A percentile compares a stretch with the other conserved stretches of the same genome.
These are phyloP conservation scores for Ectemnius cavifrons DNA, from an alignment of 2,888 invertebrate genomes.

Conservation along the genomic window DNA sequence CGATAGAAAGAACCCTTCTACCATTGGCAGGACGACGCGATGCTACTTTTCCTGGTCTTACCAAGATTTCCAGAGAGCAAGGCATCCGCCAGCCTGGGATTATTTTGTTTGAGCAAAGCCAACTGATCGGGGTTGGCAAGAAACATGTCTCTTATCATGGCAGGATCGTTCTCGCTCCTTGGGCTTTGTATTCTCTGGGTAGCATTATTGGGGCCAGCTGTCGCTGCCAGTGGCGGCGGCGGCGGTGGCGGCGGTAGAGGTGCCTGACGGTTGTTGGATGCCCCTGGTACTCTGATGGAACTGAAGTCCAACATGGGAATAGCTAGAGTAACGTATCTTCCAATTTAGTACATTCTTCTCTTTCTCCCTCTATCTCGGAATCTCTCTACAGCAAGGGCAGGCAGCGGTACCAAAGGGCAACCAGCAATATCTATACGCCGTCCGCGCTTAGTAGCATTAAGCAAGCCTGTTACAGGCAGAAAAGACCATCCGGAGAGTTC, in stretches of 20 bases:
- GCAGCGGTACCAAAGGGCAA: too few relatives aligned
- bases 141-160: slow-evolving; percentile 91
- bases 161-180: slow-evolving; percentile 88
- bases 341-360: slow-evolving; percentile 54
- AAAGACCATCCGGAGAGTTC: too few relatives aligned
- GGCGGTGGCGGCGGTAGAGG: not conserved
- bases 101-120: slow-evolving; percentile 94
- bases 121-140: slow-evolving; percentile 94
- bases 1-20: too few relatives aligned
- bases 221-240: not conserved
- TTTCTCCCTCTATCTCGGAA: not conserved
- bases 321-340: slow-evolving; percentile 71
- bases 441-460: too few relatives aligned
- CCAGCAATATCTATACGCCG: too few relatives aligned
- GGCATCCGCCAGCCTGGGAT: slow-evolving; percentile 95
- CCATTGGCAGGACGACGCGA: too few relatives aligned
- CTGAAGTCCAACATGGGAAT: slow-evolving; percentile 89
- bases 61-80: slow-evolving; percentile 90
- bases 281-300: slow-evolving; percentile 87
- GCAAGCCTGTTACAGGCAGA: too few relatives aligned
- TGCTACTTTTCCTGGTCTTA: slow-evolving; percentile 70
- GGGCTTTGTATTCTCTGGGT: slow-evolving; percentile 69
- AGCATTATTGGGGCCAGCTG: slow-evolving; percentile 29
- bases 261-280: slow-evolving; percentile 65
- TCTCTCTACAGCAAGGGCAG: too few relatives aligned